Evolutionary conservation across 1,140 invertebrate genomes (phyloP).

Genomic region (Maconellicoccus hirsutus): DNA sequence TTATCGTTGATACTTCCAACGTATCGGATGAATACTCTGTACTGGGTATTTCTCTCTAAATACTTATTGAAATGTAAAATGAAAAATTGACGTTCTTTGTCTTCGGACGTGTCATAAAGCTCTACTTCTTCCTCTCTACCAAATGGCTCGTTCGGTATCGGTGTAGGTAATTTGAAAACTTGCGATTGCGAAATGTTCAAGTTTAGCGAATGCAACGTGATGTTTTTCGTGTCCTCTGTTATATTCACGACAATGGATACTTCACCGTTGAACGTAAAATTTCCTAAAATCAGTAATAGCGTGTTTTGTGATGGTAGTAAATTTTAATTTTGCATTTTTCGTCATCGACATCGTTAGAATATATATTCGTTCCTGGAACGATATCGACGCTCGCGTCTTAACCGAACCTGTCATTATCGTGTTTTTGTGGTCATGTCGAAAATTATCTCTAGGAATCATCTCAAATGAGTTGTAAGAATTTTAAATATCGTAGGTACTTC

Average conservation of each 20-base stretch:
- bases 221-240: constrained; percentile 48
- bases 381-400: too few relatives aligned
- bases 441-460: too few relatives aligned
- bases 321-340: too few relatives aligned
- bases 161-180: constrained; percentile 31
- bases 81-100: constrained; percentile 59
- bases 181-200: constrained; percentile 41
- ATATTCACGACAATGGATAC: constrained; percentile 54
- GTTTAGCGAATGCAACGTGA: constrained; percentile 64
- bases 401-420: too few relatives aligned
- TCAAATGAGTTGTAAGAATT: too few relatives aligned
- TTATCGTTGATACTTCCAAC: constrained; percentile 58
- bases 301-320: too few relatives aligned
- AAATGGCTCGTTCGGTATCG: constrained; percentile 27
- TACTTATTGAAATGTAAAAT: constrained; percentile 48
- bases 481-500: too few relatives aligned
- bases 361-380: too few relatives aligned
- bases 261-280: constrained; percentile 64
- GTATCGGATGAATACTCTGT: constrained; percentile 56
- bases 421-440: too few relatives aligned
- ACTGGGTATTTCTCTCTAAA: constrained; percentile 45
- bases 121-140: constrained; percentile 24
- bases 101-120: constrained; percentile 36
- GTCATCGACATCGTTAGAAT: too few relatives aligned
- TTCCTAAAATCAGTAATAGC: constrained; percentile 36